Base-by-base conservation (phyloP, 2,888 invertebrate species). In the Camponotus fellah region DNA sequence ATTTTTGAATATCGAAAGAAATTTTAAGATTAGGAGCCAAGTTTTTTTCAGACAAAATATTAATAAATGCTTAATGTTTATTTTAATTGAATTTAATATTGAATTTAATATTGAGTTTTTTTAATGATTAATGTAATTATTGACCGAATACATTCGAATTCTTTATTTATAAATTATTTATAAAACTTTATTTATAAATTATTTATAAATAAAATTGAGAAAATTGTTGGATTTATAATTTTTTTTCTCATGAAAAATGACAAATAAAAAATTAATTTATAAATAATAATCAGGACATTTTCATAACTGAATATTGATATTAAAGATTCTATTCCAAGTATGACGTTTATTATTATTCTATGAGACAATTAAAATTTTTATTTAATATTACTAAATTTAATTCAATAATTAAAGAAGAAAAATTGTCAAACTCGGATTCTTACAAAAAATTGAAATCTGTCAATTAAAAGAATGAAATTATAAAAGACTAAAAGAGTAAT, bases 261-360 rank as follows among this genome's bases (percentile, higher is more conserved):
- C 53, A n/a, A 53, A 53, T 53, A n/a, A n/a, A n/a, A n/a, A 9
- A 53, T 53, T n/a, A 53, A 53, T 53, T n/a, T 53, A 53, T 53
- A 53, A 53, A 53, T n/a, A n/a, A n/a, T 53, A 53, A 53, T 53
- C 14, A 4, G 12, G 3, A 46, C 3, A 14, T 46, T 46, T 46
- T 46, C 3, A 3, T 46, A 46, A 4, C 14, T 66, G 12, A 37
- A 66, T 43, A 4, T 66, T 6, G 0, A 37, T 68, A 40, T 4
- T 49, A 10, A 68, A 49, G 5, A 10, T n/a, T 34, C 17, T 17
- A 46, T n/a, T 6, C 2, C 49, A 26, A 26, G 0, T 32, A 12
- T 12, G 5, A 60, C 17, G 34, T 62, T 10, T n/a, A 43, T 43
- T 43, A 43, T 43, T 43, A 9, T 17, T 49, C 3, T 12, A 12